A percentile compares a stretch with the other conserved stretches of the same genome.
Evolutionary conservation across 2,113 vertebrate genomes (phyloP).

Genomic region (Hemicordylus capensis): DNA sequence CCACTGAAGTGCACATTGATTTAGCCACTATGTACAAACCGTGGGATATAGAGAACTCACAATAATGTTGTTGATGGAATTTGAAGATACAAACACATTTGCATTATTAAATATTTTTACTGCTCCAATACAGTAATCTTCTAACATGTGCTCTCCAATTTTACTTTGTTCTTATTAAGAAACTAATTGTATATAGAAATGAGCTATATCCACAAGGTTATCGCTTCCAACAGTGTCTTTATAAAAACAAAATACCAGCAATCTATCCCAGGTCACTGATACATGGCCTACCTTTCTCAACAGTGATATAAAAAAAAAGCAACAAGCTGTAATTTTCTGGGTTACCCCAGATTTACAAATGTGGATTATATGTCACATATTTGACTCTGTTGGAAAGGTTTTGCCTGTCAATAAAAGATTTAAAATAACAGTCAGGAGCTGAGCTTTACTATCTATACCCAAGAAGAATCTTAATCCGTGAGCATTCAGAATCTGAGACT

Average conservation of each 20-base stretch:
- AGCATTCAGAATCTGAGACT: slow-evolving; percentile 46
- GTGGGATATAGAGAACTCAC: background rate
- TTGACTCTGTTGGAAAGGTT: slow-evolving; percentile 75
- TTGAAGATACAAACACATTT: background rate
- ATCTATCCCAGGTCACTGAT: slow-evolving; percentile 30
- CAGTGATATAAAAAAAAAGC: slow-evolving; percentile 76
- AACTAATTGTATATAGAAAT: background rate
- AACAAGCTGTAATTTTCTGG: slow-evolving; percentile 75
- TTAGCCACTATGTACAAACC: background rate
- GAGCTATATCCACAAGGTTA: background rate
- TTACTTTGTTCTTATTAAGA: background rate
- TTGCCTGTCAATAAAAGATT: slow-evolving; percentile 73
- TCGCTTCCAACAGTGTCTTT: slow-evolving; percentile 1
- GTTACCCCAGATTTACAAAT: slow-evolving; percentile 65
- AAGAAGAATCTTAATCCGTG: slow-evolving; percentile 58
- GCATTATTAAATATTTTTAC: background rate
- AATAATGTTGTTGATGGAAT: background rate
- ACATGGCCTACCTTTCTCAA: slow-evolving; percentile 44
- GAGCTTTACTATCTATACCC: slow-evolving; percentile 66
- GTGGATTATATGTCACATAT: slow-evolving; percentile 70
- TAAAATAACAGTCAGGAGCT: slow-evolving; percentile 72
- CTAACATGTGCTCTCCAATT: background rate
- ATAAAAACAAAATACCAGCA: background rate
- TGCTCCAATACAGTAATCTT: background rate
- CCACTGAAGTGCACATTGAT: background rate